These are phyloP conservation scores for Blastobasis adustella DNA, from an alignment of 2,888 invertebrate genomes.

Conservation along the genomic window DNA sequence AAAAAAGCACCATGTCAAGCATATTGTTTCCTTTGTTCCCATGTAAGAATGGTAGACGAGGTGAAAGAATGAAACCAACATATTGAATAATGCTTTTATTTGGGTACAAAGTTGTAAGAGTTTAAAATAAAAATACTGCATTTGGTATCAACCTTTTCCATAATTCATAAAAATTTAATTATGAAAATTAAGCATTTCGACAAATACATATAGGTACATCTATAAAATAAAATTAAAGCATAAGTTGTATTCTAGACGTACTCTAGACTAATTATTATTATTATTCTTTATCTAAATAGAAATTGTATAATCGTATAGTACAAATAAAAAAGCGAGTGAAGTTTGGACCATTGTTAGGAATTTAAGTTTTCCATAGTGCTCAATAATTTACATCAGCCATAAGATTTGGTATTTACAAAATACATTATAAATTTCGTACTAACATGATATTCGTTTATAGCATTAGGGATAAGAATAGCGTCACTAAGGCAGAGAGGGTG, in stretches of 20 bases:
- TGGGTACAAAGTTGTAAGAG: constrained; percentile 70
- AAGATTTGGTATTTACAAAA: constrained; percentile 66
- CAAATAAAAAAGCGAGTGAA: constrained; percentile 72
- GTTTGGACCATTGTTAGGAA: constrained; percentile 75
- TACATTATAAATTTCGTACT: constrained; percentile 51
- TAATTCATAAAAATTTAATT: constrained; percentile 61
- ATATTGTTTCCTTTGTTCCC: constrained; percentile 9
- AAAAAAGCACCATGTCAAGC: constrained; percentile 14
- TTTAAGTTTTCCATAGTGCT: constrained; percentile 69
- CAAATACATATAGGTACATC: constrained; percentile 64
- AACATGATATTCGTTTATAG: constrained; percentile 54
- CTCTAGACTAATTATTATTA: constrained; percentile 54
- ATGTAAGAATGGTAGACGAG: background rate
- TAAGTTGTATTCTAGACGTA: constrained; percentile 37
- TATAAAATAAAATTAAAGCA: constrained; percentile 70
- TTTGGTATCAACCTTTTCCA: constrained; percentile 64
- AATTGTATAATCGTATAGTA: constrained; percentile 70
- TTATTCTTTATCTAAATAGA: constrained; percentile 63
- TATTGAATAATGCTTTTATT: constrained; percentile 67
- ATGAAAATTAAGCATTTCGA: constrained; percentile 71
- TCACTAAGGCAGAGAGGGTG: constrained; percentile 72
- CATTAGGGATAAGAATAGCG: constrained; percentile 65
- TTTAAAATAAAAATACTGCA: constrained; percentile 74
- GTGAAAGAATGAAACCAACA: constrained; percentile 25
- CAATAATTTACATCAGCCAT: constrained; percentile 59